Base-by-base conservation (phyloP, 30 jellyfish, hydroid and myxozoan genomes). In the Cassiopea andromeda region DNA sequence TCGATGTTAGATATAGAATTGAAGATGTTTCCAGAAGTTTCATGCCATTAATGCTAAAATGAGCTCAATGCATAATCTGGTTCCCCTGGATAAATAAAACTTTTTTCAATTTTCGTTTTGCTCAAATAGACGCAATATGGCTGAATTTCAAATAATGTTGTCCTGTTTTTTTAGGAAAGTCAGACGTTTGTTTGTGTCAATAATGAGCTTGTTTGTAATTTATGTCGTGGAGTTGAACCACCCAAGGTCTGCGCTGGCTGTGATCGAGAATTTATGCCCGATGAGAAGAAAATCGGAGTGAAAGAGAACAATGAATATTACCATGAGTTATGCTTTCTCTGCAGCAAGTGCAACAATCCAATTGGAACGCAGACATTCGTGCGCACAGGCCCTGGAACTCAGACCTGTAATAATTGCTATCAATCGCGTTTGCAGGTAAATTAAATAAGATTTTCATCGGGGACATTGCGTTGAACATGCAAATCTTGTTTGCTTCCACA, bases 321-420 rank as follows among this genome's bases (percentile, higher is more conserved):
- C 87, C 99, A 96, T 88, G 99, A 96, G 80, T 68, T 87, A 12
- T 96, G 99, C 87, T 96, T 96, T 70, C 84, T 88, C 48, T 96
- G 99, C 92, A 69, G 94, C 64, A 80, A 78, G 15, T 96, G 99
- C 82, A 80, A 84, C 77, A 58, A 87, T 71, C 98, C 99, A 1
- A 96, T 96, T 60, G 99, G 99, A 18, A 88, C 97, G 4, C 97
- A 92, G 85, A 82, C 92, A 87, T 96, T 96, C 69, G 94, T 96
- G n/a, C 96, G 97, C 78, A 92, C 94, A 46, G 93, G 92, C 19
- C 97, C 96, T 17, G 97, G 97, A 38, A 85, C 98, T 7, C 93
- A 91, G 82, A 83, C 96, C 9, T 96, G 99, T 60, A 89, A 92
- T 73, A 83, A 69, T 17, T 96, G 99, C 84, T 96, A 92, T 64